These are phyloP conservation scores for Zaprionus africanus DNA, from an alignment of 1,140 invertebrate species.

Conservation along the genomic window DNA sequence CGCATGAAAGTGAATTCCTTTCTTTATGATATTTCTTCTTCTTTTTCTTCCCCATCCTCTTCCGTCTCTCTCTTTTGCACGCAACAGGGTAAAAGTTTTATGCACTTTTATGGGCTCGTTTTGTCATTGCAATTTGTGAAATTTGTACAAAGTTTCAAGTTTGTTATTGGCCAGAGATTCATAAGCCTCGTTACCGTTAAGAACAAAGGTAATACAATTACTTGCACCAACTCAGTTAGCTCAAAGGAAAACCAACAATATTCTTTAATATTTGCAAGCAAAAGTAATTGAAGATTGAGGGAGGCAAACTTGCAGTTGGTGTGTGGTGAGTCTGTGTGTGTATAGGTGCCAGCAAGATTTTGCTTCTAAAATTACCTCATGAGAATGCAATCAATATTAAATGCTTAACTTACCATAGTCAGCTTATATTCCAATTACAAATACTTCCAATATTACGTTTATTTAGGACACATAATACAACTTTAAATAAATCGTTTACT, in stretches of 20 bases:
- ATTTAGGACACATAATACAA: neutral
- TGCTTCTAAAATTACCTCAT: neutral
- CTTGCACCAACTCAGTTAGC: neutral
- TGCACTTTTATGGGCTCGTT: constrained; percentile 41
- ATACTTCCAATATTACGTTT: neutral
- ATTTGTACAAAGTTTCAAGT: constrained; percentile 25
- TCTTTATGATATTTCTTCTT: constrained; percentile 7
- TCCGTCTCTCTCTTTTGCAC: neutral
- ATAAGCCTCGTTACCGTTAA: neutral
- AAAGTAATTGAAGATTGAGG: neutral
- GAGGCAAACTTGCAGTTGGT: neutral
- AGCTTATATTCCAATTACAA: neutral
- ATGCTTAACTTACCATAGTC: neutral
- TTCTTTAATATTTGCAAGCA: neutral
- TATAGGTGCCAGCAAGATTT: neutral
- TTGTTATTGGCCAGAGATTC: constrained; percentile 13
- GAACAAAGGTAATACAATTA: neutral
- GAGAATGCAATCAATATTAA: neutral
- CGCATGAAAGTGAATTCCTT: constrained; percentile 54
- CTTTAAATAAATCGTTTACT: neutral
- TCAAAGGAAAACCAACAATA: neutral
- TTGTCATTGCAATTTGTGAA: constrained; percentile 34
- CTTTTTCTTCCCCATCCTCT: neutral
- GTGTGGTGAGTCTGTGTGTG: neutral
- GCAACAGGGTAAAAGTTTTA: constrained; percentile 20